Conservation (phyloP, 2,113 vertebrate genomes). For the Actenoides lindsayi region DNA sequence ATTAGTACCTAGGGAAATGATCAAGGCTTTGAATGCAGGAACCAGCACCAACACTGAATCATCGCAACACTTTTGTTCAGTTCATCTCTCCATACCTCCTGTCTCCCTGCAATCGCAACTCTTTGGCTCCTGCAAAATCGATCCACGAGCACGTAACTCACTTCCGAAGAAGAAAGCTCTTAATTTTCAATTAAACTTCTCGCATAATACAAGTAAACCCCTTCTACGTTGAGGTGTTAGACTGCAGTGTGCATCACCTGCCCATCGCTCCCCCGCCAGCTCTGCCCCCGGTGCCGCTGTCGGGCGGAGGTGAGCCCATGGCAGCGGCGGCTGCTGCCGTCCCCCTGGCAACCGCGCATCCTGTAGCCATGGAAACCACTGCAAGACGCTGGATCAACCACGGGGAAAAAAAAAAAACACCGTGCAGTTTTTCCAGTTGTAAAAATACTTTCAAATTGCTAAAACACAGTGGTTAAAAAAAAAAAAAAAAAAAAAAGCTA, state of each 20-base stretch:
- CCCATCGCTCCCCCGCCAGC: neutral
- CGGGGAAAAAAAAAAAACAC: neutral
- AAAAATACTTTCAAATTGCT: conserved; percentile 9
- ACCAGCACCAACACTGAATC: neutral
- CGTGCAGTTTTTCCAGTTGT: neutral
- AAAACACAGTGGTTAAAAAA: neutral
- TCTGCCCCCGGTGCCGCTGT: neutral
- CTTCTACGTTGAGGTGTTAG: neutral
- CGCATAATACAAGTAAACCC: neutral
- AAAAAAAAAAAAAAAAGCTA: neutral
- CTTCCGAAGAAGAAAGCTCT: neutral
- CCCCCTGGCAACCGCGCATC: conserved; percentile 53
- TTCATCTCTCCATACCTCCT: neutral
- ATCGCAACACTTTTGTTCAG: neutral
- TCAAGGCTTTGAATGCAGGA: neutral
- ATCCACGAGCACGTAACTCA: neutral
- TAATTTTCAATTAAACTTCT: conserved; percentile 3
- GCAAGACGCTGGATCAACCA: neutral
- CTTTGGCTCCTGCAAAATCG: neutral
- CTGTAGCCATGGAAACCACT: conserved; percentile 1
- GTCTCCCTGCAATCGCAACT: neutral
- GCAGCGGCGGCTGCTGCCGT: neutral
- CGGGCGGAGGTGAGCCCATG: neutral
- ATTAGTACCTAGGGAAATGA: neutral
- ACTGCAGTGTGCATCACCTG: neutral